Evolutionary conservation across 2,797 vertebrate species (phyloP).

Genomic region (Melanotaenia pygmaea): DNA sequence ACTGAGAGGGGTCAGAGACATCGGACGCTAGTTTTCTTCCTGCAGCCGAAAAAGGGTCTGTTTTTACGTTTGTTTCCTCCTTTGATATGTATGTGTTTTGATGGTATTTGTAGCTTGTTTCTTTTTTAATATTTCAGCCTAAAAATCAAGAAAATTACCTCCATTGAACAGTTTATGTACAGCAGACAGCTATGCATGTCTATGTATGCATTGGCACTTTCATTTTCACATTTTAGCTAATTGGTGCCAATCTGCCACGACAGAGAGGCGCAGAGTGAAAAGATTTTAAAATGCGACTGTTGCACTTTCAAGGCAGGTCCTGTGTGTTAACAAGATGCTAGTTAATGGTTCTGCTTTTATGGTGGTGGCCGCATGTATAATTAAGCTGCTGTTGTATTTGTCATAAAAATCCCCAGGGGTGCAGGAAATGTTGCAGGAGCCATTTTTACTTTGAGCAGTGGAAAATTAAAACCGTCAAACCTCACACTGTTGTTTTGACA

Average conservation of each 20-base stretch:
- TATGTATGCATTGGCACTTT: conserved; percentile 45
- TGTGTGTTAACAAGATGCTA: conserved; percentile 83
- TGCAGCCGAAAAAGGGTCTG: conserved; percentile 36
- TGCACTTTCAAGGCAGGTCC: conserved; percentile 79
- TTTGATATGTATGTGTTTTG: conserved; percentile 1
- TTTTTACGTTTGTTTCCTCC: not conserved
- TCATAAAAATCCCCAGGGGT: conserved; percentile 80
- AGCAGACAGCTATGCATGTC: conserved; percentile 26
- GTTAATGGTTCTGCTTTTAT: conserved; percentile 80
- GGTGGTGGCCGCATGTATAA: conserved; percentile 81
- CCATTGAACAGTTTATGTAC: conserved; percentile 36
- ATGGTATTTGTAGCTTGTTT: conserved; percentile 10
- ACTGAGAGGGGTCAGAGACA: conserved; percentile 67
- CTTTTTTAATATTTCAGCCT: conserved; percentile 18
- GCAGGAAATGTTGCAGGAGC: conserved; percentile 80
- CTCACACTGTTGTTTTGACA: conserved; percentile 85
- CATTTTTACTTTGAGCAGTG: conserved; percentile 82
- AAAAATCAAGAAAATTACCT: conserved; percentile 23
- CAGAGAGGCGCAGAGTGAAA: conserved; percentile 74
- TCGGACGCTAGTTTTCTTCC: conserved; percentile 47
- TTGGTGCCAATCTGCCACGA: conserved; percentile 71
- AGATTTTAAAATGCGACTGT: conserved; percentile 76
- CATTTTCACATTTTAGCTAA: conserved; percentile 69
- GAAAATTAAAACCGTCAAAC: conserved; percentile 85
- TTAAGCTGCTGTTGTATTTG: conserved; percentile 86